Percentiles rank a stretch among this genome's conserved stretches.
Evolutionary conservation across 2,888 invertebrate genomes (phyloP).

Genomic region (Aleiodes testaceus): DNA sequence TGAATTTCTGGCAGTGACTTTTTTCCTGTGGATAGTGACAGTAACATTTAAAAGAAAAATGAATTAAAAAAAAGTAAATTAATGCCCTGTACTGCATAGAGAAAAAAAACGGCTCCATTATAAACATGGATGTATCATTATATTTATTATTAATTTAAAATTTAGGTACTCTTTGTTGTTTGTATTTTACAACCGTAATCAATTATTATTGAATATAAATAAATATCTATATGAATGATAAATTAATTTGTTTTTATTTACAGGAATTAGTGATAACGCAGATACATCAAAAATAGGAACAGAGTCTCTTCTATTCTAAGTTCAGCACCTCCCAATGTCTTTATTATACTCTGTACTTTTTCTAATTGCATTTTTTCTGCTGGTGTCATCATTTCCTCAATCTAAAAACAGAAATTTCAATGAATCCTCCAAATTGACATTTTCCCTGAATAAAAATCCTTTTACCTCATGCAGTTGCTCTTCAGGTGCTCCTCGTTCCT

Average conservation of each 20-base stretch:
- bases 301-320: slow-evolving; percentile 87
- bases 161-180: slow-evolving; percentile 72
- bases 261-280: slow-evolving; percentile 73
- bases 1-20: slow-evolving; percentile 62
- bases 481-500: slow-evolving; percentile 83
- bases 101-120: slow-evolving; percentile 64
- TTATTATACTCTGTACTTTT: slow-evolving; percentile 83
- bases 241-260: slow-evolving; percentile 32
- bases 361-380: slow-evolving; percentile 85
- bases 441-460: background rate
- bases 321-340: slow-evolving; percentile 85
- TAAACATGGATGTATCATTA: slow-evolving; percentile 70
- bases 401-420: slow-evolving; percentile 74
- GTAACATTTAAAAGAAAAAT: slow-evolving; percentile 43
- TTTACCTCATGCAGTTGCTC: slow-evolving; percentile 86
- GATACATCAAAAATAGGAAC: slow-evolving; percentile 86
- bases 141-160: slow-evolving; percentile 72
- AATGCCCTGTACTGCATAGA: slow-evolving; percentile 69
- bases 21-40: slow-evolving; percentile 65
- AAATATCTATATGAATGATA: slow-evolving; percentile 70
- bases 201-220: slow-evolving; percentile 71
- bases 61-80: background rate
- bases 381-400: slow-evolving; percentile 90
- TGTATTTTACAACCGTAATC: slow-evolving; percentile 73
- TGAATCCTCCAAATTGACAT: background rate